Evolutionary conservation across 2,113 vertebrate genomes (phyloP), one percentile per base, ranked within the genome.

Genomic region (Trogon melanurus): DNA sequence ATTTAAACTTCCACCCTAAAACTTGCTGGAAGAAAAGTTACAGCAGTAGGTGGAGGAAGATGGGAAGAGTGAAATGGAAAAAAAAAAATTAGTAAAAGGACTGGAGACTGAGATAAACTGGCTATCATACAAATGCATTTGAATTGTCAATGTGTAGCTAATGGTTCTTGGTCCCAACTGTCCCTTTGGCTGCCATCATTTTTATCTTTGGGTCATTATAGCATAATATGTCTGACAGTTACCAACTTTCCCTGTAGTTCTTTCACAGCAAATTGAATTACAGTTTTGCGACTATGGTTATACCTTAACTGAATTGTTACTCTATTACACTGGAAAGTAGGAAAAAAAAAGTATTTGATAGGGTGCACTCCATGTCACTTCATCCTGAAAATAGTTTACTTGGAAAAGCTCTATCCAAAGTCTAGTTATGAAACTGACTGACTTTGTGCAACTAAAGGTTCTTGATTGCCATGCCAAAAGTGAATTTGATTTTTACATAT

Each of bases 1-100:
- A 97, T 98, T 98, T 98, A 98, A 98, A 97, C 97, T 97, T 96
- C 86, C 79, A 84, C 70, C 91, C 95, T 94, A 78, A 96, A 95
- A 96, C 95, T 80, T 94, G 62, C 85, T 96, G 88, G 91, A 96
- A 89, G 70, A 88, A 96, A 96, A 96, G 69, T 78, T 93, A 81
- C 34, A 86, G 74, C 64, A 72, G 61, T 88, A 88, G 67, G 83
- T 56, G 22, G 57, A 57, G 20, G 45, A 41, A 76, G 47, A 54
- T n/a, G 41, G 23, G 32, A 76, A 58, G 44, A 88, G 16, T 36
- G 30, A 91, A 94, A 69, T 6, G 11, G 56, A 21, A 26, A 81
- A 65, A 73, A 91, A 22, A 41, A 41, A 41, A 41, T 41, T 10
- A 83, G 44, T 91, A 75, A 38, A 88, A 32, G 29, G 34, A 58